Base-by-base conservation (phyloP, 2,797 vertebrate species). In the Eremophila alpestris region DNA sequence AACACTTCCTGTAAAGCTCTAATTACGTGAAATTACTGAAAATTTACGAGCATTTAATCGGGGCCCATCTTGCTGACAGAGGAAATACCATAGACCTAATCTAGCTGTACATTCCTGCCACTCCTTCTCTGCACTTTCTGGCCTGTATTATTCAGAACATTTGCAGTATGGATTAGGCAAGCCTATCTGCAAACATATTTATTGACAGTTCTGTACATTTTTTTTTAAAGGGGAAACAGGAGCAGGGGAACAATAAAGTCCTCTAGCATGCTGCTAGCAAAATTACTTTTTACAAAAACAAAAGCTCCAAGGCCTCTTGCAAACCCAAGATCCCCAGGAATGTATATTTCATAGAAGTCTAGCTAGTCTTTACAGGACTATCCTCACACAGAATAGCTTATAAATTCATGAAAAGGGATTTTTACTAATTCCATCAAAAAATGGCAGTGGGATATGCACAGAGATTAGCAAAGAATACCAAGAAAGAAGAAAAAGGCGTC, bases 101-200 rank as follows among this genome's bases (percentile, higher is more conserved):
- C 89, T 91, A 83, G 93, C 91, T 71, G 68, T 90, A 92, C 93
- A 97, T 95, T 87, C 84, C 93, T 93, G 93, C 84, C 87, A 70
- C 89, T 92, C 95, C 94, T 94, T 32, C 78, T 63, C 43, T 12
- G 46, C n/a, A 12, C 75, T 51, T 92, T 83, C 77, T 87, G 70
- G 83, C 73, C 79, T 2, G 6, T 38, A 48, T 79, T 76, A 75
- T 83, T 49, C 45, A 46, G 83, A 56, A 49, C 24, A 52, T 82
- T 89, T 80, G 36, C 23, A 64, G 71, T n/a, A 68, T 0, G 4
- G 71, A 85, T 90, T 77, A 85, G 64, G 84, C 68, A 94, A 91
- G 54, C 8, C 64, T 36, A 12, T 65, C 70, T 83, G 71, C 64
- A 93, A 92, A 94, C 13, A 68, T 3, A 67, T 19, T 77, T 89